phyloP scores from a whole-genome alignment of 2,113 vertebrate species.

The Laticauda laticaudata region DNA sequence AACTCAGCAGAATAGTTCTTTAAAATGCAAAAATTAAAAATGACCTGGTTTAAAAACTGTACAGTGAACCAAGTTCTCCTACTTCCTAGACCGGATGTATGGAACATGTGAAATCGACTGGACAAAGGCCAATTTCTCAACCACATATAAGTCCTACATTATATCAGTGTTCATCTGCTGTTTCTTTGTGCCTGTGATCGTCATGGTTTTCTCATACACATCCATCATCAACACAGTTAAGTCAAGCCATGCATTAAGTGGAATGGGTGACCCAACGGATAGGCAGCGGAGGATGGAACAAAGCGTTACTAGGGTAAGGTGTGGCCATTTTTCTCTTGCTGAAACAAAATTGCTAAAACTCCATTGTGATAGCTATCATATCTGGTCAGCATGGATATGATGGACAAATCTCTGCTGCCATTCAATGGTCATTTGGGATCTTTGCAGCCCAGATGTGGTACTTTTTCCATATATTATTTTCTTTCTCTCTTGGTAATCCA shows the following conservation, averaged over 20 bases:
- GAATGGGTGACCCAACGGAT: constrained; percentile 69
- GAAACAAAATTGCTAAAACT: neutral
- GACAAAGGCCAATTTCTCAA: constrained; percentile 87
- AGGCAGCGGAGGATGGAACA: constrained; percentile 79
- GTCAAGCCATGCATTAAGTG: constrained; percentile 75
- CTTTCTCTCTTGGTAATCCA: neutral
- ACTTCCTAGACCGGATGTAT: constrained; percentile 76
- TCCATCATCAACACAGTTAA: constrained; percentile 86
- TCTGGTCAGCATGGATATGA: neutral
- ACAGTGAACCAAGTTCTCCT: constrained; percentile 25
- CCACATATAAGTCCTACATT: constrained; percentile 83
- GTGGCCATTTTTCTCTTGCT: neutral
- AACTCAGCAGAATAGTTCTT: neutral
- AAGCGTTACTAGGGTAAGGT: constrained; percentile 75
- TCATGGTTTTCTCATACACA: constrained; percentile 79
- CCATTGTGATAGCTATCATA: fast-evolving
- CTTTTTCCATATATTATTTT: neutral
- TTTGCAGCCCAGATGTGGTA: neutral
- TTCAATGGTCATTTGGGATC: neutral
- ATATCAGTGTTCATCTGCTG: constrained; percentile 83
- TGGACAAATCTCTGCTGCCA: neutral
- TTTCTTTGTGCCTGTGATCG: constrained; percentile 77
- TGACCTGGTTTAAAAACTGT: constrained; percentile 22
- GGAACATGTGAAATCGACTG: constrained; percentile 86
- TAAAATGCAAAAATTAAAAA: neutral